Percentiles rank a stretch among this genome's conserved stretches.
Evolutionary conservation across 2,888 invertebrate genomes (phyloP).

Genomic region (Amphiduros pacificus): DNA sequence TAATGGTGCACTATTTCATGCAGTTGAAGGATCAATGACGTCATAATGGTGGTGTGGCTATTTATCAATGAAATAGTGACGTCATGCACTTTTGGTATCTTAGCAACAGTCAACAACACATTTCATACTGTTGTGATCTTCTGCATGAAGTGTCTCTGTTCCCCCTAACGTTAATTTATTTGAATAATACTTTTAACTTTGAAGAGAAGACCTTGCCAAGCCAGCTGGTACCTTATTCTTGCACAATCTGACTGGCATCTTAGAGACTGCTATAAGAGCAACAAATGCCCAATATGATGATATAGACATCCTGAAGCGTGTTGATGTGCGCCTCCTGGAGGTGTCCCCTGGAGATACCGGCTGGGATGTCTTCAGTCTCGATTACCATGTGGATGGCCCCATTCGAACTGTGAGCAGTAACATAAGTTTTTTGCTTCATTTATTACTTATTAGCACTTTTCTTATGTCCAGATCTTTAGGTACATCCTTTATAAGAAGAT

Average conservation of each 20-base stretch:
- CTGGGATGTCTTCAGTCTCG: slow-evolving; percentile 87
- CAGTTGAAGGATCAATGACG: no score
- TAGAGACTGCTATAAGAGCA: slow-evolving; percentile 67
- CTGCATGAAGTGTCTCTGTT: no score
- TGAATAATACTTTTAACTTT: slow-evolving; percentile 12
- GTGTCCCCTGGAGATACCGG: slow-evolving; percentile 73
- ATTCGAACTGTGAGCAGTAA: slow-evolving; percentile 73
- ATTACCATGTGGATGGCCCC: slow-evolving; percentile 86
- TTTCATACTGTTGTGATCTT: no score
- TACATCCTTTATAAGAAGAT: no score
- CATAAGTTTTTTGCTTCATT: no score
- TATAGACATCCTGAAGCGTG: slow-evolving; percentile 81
- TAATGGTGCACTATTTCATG: no score
- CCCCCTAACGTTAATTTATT: background rate
- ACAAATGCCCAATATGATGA: slow-evolving; percentile 95
- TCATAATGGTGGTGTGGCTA: no score
- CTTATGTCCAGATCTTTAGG: no score
- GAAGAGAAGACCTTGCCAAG: slow-evolving; percentile 83
- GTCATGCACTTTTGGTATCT: no score
- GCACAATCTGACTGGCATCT: slow-evolving; percentile 73
- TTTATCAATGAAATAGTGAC: no score
- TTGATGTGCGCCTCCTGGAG: slow-evolving; percentile 79
- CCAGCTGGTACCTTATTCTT: slow-evolving; percentile 83
- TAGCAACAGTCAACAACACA: no score
- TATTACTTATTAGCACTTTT: no score